Evolutionary conservation across 2,888 invertebrate species (phyloP).

Genomic region (Dilophus febrilis): DNA sequence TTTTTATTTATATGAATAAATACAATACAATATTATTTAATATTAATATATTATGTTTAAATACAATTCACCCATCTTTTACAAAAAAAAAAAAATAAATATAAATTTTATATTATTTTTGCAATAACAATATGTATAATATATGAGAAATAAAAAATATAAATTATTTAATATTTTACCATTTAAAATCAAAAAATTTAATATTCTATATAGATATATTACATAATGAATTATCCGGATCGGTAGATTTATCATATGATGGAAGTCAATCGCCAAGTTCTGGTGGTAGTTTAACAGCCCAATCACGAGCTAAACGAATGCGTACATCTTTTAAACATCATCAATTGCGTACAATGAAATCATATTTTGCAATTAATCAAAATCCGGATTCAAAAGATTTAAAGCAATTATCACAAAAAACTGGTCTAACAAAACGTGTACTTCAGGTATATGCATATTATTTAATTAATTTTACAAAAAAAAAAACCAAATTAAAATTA

Average conservation of each 20-base stretch:
- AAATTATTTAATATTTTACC: too few species aligned
- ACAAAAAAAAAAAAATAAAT: too few species aligned
- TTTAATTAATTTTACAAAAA: too few species aligned
- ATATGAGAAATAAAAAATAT: too few species aligned
- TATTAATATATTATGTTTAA: too few species aligned
- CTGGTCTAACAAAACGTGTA: conserved; percentile 85
- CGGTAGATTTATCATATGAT: conserved; percentile 14
- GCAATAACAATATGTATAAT: too few species aligned
- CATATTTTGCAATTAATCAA: conserved; percentile 91
- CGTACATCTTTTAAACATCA: conserved; percentile 95
- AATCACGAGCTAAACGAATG: conserved; percentile 66
- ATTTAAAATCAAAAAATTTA: too few species aligned
- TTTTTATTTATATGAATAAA: too few species aligned
- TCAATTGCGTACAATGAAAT: conserved; percentile 90
- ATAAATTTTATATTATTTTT: too few species aligned
- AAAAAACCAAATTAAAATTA: background rate
- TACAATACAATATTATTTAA: too few species aligned
- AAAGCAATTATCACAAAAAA: conserved; percentile 89
- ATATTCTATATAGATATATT: conserved; percentile 12
- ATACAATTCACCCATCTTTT: too few species aligned
- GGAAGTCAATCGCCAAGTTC: conserved; percentile 14
- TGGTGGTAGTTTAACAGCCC: conserved; percentile 9
- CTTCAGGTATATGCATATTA: conserved; percentile 59
- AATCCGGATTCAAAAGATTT: conserved; percentile 96
- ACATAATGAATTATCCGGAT: conserved; percentile 11